Evolutionary conservation across 2,113 vertebrate genomes (phyloP), one percentile per base, ranked within the genome.

Genomic region (Pachyramphus minor): DNA sequence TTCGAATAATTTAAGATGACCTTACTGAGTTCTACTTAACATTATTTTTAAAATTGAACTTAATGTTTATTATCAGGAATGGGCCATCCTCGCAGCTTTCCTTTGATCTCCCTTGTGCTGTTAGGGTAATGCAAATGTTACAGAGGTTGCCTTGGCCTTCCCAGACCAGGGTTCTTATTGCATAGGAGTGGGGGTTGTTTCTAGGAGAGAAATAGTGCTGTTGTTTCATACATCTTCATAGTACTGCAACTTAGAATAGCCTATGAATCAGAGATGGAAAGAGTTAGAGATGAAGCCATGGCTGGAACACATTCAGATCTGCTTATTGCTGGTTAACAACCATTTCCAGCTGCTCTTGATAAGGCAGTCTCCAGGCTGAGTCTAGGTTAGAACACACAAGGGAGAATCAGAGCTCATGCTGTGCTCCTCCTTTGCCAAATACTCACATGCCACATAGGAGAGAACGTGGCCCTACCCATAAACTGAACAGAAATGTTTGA

Each of bases 341-440:
- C 50, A 39, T 53, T 93, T 89, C 53, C 68, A 93, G 56, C 78
- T 82, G 69, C 73, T 89, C 24, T 78, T 86, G 63, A 5, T 84
- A 62, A 92, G 31, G 37, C 28, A 33, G 33, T 64, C 44, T 77
- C 39, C 44, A 69, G 73, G 30, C 47, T 90, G 49, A 82, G 82
- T 27, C 86, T 60, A 49, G 33, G 22, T 25, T 80, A 42, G 75
- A n/a, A 72, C 53, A 72, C 64, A 66, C 44, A 28, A 69, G 64
- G 79, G 20, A 66, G 42, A 71, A 52, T 33, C 4, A 4, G 52
- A 68, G 53, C 2, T 2, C 15, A 0, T 27, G 74, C 39, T 58
- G 13, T 11, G 5, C 56, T 79, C 30, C 22, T 66, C 30, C 7
- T 94, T 69, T 88, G 62, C 39, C 27, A 41, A 39, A 28, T 37